Evolutionary conservation across 2,888 invertebrate genomes (phyloP).

Genomic region (Drosophila anomelani): DNA sequence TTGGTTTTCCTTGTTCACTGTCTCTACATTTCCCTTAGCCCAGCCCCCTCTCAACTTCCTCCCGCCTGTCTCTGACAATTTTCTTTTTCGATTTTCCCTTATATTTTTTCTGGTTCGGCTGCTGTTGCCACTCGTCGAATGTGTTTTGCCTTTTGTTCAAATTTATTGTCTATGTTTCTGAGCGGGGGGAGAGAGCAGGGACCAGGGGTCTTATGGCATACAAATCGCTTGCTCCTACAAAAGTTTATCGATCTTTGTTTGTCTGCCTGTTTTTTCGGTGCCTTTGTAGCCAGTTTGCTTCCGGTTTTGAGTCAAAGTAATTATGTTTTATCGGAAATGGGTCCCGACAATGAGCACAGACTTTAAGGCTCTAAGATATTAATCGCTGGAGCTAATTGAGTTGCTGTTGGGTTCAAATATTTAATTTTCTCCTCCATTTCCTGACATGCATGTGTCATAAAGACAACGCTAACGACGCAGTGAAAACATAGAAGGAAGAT

Average conservation of each 20-base stretch:
- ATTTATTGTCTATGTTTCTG: constrained; percentile 67
- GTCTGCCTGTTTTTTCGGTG: constrained; percentile 34
- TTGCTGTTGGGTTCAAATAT: background rate
- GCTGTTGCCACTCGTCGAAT: constrained; percentile 66
- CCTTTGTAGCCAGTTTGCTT: constrained; percentile 31
- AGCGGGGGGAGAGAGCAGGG: constrained; percentile 4
- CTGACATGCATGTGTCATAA: background rate
- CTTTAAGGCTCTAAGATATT: constrained; percentile 23
- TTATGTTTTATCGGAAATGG: constrained; percentile 46
- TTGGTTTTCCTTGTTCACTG: constrained; percentile 56
- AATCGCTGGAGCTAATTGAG: constrained; percentile 14
- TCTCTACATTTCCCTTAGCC: constrained; percentile 12
- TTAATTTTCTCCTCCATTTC: background rate
- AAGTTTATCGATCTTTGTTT: constrained; percentile 70
- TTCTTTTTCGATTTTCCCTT: constrained; percentile 41
- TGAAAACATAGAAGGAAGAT: constrained; percentile 21
- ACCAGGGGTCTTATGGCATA: constrained; percentile 44
- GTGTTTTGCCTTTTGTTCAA: constrained; percentile 69
- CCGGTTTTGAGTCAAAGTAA: constrained; percentile 37
- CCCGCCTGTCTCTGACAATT: constrained; percentile 53
- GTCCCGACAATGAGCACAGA: constrained; percentile 4
- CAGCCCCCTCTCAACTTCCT: constrained; percentile 1
- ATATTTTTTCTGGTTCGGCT: constrained; percentile 35
- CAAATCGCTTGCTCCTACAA: constrained; percentile 53
- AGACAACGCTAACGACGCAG: background rate